These are phyloP conservation scores for Tychaedon coryphoeus DNA, from an alignment of 2,113 vertebrate genomes.

Conservation along the genomic window DNA sequence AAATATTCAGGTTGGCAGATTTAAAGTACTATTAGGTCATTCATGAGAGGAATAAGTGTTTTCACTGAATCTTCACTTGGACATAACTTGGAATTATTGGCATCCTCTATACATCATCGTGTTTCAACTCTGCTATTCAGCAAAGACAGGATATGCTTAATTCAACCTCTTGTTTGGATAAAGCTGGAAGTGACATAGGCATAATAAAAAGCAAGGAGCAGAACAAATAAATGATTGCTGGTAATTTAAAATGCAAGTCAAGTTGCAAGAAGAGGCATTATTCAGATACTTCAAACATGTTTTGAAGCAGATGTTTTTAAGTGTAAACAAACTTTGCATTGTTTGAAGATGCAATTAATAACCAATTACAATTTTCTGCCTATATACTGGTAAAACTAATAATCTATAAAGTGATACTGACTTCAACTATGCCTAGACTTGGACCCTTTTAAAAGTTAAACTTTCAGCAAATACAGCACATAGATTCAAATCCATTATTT, in stretches of 20 bases:
- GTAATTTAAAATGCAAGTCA: background rate
- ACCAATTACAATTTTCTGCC: background rate
- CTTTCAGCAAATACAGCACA: background rate
- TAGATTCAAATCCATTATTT: background rate
- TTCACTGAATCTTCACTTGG: background rate
- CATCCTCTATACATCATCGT: background rate
- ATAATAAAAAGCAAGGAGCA: background rate
- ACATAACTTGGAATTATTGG: background rate
- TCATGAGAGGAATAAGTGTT: background rate
- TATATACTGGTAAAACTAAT: background rate
- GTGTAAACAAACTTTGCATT: background rate
- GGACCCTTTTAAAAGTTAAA: background rate
- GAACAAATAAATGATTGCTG: background rate
- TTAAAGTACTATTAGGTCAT: background rate
- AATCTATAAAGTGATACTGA: background rate
- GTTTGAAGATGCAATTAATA: background rate
- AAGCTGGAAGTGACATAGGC: background rate
- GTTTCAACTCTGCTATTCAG: background rate
- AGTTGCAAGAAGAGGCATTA: background rate
- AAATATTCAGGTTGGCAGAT: background rate
- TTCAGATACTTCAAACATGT: background rate
- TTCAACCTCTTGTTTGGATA: background rate
- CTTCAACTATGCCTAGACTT: background rate
- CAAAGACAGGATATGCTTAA: background rate
- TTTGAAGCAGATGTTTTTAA: background rate